Conservation (phyloP, 2,888 invertebrate genomes). For the Leptarthrus brevirostris region DNA sequence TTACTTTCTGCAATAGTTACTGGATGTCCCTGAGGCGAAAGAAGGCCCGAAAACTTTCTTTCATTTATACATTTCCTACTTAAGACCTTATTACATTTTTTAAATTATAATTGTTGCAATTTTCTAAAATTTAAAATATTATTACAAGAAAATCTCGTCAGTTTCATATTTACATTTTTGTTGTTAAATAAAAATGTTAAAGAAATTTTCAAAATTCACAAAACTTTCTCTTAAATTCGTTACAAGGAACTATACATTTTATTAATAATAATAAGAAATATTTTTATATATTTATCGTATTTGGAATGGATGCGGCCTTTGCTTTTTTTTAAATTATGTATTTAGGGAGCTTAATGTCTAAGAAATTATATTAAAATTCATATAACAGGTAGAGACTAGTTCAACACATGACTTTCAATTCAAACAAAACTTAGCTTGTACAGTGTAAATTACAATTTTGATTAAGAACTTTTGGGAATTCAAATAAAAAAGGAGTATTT, state of each 20-base stretch:
- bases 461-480: too few relatives aligned
- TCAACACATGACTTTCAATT: constrained; percentile 36
- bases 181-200: not conserved
- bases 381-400: constrained; percentile 35
- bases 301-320: not conserved
- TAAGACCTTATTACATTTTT: not conserved
- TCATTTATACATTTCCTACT: constrained; percentile 21
- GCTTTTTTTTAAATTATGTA: constrained; percentile 3
- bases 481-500: too few relatives aligned
- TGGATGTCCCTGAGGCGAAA: constrained; percentile 40
- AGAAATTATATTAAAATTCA: not conserved
- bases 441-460: too few relatives aligned
- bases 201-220: not conserved
- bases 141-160: not conserved
- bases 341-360: not conserved
- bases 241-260: constrained; percentile 43
- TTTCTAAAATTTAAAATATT: not conserved
- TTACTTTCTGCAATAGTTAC: constrained; percentile 34
- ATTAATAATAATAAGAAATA: constrained; percentile 16
- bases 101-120: constrained; percentile 10
- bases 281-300: not conserved
- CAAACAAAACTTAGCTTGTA: too few relatives aligned
- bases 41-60: constrained; percentile 22
- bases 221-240: constrained; percentile 32
- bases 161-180: constrained; percentile 11